Evolutionary conservation across 2,888 invertebrate genomes (phyloP), one percentile per base, ranked within the genome.

Genomic region (Nomada ferruginata): DNA sequence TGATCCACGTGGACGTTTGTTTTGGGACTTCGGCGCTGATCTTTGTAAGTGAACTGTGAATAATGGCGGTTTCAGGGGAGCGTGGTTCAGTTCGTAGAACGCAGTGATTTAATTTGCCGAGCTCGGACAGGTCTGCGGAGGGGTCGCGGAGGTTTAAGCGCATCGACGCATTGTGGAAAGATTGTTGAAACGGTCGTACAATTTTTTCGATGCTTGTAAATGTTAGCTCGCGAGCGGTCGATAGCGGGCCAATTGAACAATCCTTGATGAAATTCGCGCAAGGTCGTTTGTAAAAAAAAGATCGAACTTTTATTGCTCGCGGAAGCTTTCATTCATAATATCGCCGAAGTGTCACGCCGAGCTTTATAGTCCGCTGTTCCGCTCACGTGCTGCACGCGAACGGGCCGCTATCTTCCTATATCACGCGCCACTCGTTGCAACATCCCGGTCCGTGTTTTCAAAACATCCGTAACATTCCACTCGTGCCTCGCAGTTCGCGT

Each of bases 391-490:
- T 52, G 36, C 18, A n/a, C 18, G 15, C 26, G 57, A 57, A 47
- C 70, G 60, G 11, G 5, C 20, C 29, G 1, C 50, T 61, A 71
- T 71, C 60, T 59, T 50, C 10, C 20, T 36, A 47, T 59, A 57
- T 73, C 65, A n/a, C 53, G 64, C 73, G 57, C 18, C 36, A 23
- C 57, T 47, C 65, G 50, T 73, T 73, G 57, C 73, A 73, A 73
- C 73, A 73, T 73, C 66, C 20, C 15, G 9, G 13, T 13, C 55
- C 57, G 29, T 36, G 36, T 61, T 61, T 59, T 73, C 13, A 59
- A 18, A 47, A 42, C 13, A 55, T 23, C 47, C 47, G 73, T 73
- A 66, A 73, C 57, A 65, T 73, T 73, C 73, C 73, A 13, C 18
- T 36, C 72, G 10, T 5, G 2, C 18, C 3, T 5, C 55, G 9